A percentile compares a stretch with the other conserved stretches of the same genome.
Conservation (phyloP, 2,797 vertebrate species). For the Takifugu ocellatus region DNA sequence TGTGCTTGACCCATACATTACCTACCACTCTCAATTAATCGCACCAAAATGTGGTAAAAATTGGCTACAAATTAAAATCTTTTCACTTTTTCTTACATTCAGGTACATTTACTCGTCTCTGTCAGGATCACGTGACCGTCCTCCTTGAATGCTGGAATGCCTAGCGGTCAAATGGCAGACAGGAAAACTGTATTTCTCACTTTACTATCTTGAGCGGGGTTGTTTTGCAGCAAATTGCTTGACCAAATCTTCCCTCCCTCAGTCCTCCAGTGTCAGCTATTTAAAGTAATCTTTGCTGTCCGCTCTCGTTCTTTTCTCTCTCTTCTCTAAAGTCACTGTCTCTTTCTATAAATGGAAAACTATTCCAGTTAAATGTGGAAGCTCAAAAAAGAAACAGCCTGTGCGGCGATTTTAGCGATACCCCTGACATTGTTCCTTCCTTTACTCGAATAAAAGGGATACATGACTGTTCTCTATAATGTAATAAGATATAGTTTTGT, state of each 20-base stretch:
- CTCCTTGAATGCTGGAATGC: conserved; percentile 40
- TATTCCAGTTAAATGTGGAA: conserved; percentile 51
- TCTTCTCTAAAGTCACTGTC: conserved; percentile 14
- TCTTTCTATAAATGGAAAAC: conserved; percentile 74
- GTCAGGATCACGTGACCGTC: conserved; percentile 54
- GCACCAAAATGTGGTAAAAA: no score
- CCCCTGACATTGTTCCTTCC: conserved; percentile 6
- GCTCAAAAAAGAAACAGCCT: conserved; percentile 17
- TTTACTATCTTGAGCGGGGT: conserved; percentile 61
- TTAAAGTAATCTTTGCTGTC: conserved; percentile 31
- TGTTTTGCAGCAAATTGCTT: conserved; percentile 60
- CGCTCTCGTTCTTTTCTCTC: background rate
- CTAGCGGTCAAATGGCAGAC: conserved; percentile 35
- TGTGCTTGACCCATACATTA: no score
- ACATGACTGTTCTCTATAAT: background rate
- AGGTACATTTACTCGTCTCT: conserved; percentile 29
- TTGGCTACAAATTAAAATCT: no score
- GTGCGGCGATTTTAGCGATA: conserved; percentile 4
- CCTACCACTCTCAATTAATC: no score
- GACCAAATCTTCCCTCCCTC: conserved; percentile 39
- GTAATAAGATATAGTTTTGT: background rate
- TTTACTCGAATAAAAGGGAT: no score
- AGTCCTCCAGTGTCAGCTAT: conserved; percentile 34
- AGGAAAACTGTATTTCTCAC: conserved; percentile 58
- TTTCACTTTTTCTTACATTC: conserved; percentile 8